Evolutionary conservation across 1,140 invertebrate species (phyloP), one percentile per base, ranked within the genome.

Genomic region (Drosophila arawakana): DNA sequence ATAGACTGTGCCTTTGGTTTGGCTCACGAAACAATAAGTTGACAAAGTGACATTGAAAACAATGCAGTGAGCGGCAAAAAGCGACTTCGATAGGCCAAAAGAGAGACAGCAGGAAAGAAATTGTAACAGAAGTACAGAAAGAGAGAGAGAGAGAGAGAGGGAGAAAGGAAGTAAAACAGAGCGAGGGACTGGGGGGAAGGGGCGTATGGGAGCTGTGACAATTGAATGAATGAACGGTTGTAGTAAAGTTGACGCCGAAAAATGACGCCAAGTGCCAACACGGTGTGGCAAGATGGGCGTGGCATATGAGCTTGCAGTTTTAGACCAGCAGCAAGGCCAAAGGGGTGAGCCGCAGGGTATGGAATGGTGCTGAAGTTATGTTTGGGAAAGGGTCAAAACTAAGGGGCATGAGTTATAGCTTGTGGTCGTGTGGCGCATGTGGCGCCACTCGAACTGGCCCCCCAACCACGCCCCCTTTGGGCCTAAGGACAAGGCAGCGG

Each of bases 231-330:
- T 65, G 76, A 70, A 70, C 59, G 72, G 55, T 35, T 47, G 67
- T 78, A 70, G 76, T 61, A 78, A 78, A 78, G 66, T 75, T 78
- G 76, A 78, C 76, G 76, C 76, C 76, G 72, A 75, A 78, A 78
- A 78, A 75, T 78, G 76, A 78, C 60, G 76, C 76, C 76, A 75
- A 75, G 73, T 66, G 72, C 49, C 39, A 41, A 46, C 62, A 74
- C 57, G 35, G 47, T 49, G 18, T 10, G 13, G 41, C 1, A 6
- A 47, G 15, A 18, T n/a, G 46, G 47, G 47, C 47, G 47, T 50
- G 47, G 47, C 47, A 50, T 11, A n/a, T 49, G 41, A 41, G 39
- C 39, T 4, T 41, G 39, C 10, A 4, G 10, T 10, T 41, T 30
- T 9, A 49, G 5, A 9, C 2, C 15, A 10, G 8, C 7, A 4